phyloP scores from a whole-genome alignment of 2,113 vertebrate genomes.

The Lycocorax pyrrhopterus region DNA sequence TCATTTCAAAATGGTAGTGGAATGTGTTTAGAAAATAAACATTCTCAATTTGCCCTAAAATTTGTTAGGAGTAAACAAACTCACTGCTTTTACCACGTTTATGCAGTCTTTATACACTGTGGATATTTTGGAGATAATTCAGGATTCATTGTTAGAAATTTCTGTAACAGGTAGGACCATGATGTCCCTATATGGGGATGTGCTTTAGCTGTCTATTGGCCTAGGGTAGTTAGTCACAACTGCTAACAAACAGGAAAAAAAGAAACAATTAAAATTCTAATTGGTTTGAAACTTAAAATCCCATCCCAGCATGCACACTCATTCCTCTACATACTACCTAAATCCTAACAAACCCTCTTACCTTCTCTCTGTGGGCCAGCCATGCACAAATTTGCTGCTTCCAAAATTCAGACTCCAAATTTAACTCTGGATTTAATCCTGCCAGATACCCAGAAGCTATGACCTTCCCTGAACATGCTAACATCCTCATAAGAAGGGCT shows the following conservation, averaged over 20 bases:
- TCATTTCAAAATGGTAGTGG: neutral
- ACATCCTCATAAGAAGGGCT: neutral
- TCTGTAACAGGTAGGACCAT: neutral
- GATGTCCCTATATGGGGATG: neutral
- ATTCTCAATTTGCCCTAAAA: constrained; percentile 26
- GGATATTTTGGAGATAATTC: neutral
- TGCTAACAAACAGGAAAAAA: constrained; percentile 36
- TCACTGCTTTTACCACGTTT: neutral
- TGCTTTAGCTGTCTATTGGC: neutral
- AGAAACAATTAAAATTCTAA: constrained; percentile 54
- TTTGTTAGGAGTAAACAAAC: constrained; percentile 20
- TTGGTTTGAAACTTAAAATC: constrained; percentile 57
- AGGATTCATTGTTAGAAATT: neutral
- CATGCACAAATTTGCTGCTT: neutral
- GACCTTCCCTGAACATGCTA: neutral
- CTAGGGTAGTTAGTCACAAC: constrained; percentile 23
- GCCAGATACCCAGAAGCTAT: neutral
- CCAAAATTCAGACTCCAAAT: neutral
- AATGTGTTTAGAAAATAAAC: constrained; percentile 41
- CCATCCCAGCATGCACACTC: constrained; percentile 24
- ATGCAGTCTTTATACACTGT: neutral
- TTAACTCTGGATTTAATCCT: neutral
- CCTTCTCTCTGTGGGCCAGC: neutral
- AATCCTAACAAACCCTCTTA: neutral
- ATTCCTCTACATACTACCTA: neutral